Conservation (phyloP, 2,113 vertebrate genomes). For the Psittacus erithacus region DNA sequence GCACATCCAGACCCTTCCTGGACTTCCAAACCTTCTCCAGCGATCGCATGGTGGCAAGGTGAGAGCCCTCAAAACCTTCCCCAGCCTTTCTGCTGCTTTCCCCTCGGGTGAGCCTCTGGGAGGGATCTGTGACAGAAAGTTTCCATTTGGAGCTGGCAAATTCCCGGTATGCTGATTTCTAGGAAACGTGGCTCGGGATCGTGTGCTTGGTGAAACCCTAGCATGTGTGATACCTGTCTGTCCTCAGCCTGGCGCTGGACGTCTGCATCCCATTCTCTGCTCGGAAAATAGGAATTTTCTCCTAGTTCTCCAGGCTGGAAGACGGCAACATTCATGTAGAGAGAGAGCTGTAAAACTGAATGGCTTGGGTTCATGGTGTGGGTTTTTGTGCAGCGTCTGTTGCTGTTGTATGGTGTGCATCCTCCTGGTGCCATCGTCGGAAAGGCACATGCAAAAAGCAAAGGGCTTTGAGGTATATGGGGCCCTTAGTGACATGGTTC, state of each 20-base stretch:
- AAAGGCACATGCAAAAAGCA: not conserved
- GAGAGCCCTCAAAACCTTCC: not conserved
- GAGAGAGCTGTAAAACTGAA: not conserved
- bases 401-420: fast-evolving
- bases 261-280: constrained; percentile 1
- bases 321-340: not conserved
- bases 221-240: constrained; percentile 55
- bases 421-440: fast-evolving
- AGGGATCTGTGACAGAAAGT: not conserved
- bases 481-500: not conserved
- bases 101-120: not conserved
- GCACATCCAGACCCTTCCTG: not conserved
- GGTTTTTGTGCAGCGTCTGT: not conserved
- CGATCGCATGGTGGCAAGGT: not conserved
- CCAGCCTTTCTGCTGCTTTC: not conserved
- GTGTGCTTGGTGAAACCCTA: constrained; percentile 13
- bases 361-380: not conserved
- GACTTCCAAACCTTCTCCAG: not conserved
- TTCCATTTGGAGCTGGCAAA: constrained; percentile 42
- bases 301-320: not conserved
- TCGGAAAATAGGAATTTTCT: not conserved
- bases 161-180: constrained; percentile 30
- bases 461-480: not conserved
- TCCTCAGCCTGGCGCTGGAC: not conserved
- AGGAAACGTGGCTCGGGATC: not conserved